phyloP scores from a whole-genome alignment of 2,888 invertebrate species.

The Pheosia gnoma region DNA sequence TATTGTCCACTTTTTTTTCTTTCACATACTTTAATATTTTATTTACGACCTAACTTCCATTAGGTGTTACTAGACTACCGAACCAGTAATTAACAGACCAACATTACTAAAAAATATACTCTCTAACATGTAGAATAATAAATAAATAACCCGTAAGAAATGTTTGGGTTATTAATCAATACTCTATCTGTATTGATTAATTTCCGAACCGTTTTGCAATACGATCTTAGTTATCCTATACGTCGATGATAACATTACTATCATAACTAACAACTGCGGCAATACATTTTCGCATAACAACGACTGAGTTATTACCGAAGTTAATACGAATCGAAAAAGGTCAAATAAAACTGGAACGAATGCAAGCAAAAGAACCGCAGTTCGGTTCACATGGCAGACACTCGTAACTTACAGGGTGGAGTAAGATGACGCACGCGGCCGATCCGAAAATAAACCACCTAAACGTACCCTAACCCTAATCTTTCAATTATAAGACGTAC shows the following conservation, averaged over 20 bases:
- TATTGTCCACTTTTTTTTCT: neutral
- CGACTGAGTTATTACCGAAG: neutral
- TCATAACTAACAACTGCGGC: neutral
- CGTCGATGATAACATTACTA: too few species aligned
- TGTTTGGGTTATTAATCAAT: too few species aligned
- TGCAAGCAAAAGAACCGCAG: conserved; percentile 22
- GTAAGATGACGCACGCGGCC: conserved; percentile 30
- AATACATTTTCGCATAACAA: neutral
- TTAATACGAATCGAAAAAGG: neutral
- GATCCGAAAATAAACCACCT: conserved; percentile 32
- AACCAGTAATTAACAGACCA: too few species aligned
- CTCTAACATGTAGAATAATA: too few species aligned
- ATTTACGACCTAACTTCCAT: neutral
- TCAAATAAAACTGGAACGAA: conserved; percentile 9
- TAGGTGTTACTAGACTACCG: too few species aligned
- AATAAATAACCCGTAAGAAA: too few species aligned
- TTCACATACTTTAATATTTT: neutral
- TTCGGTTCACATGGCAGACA: conserved; percentile 28
- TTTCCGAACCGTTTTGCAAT: too few species aligned
- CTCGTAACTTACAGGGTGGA: conserved; percentile 22
- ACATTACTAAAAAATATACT: too few species aligned
- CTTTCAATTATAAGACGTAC: conserved; percentile 31
- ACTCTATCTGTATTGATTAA: too few species aligned
- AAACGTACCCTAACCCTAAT: conserved; percentile 36
- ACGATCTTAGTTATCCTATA: too few species aligned